These are phyloP conservation scores for Fukomys damarensis DNA, from an alignment of 2,113 vertebrate genomes.

Conservation along the genomic window DNA sequence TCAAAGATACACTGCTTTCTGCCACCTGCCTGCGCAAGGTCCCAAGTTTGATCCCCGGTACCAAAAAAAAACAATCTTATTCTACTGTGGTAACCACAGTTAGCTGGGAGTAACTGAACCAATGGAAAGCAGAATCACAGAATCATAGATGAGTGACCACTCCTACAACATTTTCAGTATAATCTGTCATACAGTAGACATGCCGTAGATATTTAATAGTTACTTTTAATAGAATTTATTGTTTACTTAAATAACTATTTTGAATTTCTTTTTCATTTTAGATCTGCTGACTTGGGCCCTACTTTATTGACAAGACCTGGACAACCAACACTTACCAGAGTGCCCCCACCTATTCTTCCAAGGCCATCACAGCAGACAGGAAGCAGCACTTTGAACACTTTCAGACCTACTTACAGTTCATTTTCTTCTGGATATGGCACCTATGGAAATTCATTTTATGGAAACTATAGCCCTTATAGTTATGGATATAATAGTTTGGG, in stretches of 20 bases:
- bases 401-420: conserved; percentile 92
- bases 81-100: not conserved
- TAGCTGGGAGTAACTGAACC: not conserved
- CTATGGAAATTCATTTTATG: conserved; percentile 91
- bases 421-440: conserved; percentile 92
- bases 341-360: conserved; percentile 93
- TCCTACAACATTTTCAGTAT: not conserved
- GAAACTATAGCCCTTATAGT: conserved; percentile 90
- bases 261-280: conserved; percentile 81
- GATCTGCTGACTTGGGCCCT: conserved; percentile 91
- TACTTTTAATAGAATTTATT: conserved; percentile 42
- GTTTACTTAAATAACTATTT: conserved; percentile 20
- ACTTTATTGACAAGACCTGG: conserved; percentile 85
- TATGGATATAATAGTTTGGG: conserved; percentile 89
- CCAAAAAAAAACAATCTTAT: no score
- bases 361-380: conserved; percentile 91
- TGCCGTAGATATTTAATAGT: conserved; percentile 28
- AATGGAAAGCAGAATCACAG: not conserved
- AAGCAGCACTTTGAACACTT: conserved; percentile 84
- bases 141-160: not conserved
- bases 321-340: conserved; percentile 90
- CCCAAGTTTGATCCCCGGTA: no score
- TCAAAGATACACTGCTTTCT: not conserved
- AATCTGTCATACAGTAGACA: not conserved
- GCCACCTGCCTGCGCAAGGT: no score